Evolutionary conservation across 2,888 invertebrate genomes (phyloP).

Genomic region (Sussaba pulchella): DNA sequence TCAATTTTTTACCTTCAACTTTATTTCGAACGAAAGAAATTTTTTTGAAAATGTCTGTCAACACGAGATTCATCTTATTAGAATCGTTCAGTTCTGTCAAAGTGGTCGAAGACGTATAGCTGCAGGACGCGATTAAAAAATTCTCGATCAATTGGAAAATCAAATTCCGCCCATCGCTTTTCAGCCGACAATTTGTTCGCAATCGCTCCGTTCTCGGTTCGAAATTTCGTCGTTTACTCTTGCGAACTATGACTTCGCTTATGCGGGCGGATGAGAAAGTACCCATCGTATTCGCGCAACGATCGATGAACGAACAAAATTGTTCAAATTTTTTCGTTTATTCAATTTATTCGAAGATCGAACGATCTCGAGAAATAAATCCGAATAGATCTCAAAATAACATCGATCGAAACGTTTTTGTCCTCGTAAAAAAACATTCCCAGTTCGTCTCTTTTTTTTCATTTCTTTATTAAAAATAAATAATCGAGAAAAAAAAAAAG

Average conservation of each 20-base stretch:
- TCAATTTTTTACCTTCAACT: not conserved
- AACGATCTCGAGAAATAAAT: constrained; percentile 22
- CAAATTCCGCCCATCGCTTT: constrained; percentile 19
- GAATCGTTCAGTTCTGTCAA: not conserved
- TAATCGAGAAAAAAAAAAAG: constrained; percentile 38
- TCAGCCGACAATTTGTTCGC: constrained; percentile 12
- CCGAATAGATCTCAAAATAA: not conserved
- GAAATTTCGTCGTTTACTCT: constrained; percentile 13
- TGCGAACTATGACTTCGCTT: constrained; percentile 47
- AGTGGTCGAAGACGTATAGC: not conserved
- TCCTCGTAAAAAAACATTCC: constrained; percentile 13
- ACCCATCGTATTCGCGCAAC: constrained; percentile 30
- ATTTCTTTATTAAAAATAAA: constrained; percentile 47
- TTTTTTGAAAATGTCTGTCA: not conserved
- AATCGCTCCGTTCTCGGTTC: constrained; percentile 8
- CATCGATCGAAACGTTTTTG: constrained; percentile 8
- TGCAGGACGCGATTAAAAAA: not conserved
- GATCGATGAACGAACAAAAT: too few species aligned
- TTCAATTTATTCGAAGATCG: too few species aligned
- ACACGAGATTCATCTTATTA: not conserved
- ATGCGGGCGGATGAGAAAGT: constrained; percentile 59
- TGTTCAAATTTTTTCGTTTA: too few species aligned
- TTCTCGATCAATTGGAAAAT: not conserved
- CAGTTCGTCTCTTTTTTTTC: constrained; percentile 12
- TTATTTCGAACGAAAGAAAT: not conserved